These are phyloP conservation scores for Centropus unirufus DNA, from an alignment of 2,113 vertebrate genomes.

Conservation along the genomic window DNA sequence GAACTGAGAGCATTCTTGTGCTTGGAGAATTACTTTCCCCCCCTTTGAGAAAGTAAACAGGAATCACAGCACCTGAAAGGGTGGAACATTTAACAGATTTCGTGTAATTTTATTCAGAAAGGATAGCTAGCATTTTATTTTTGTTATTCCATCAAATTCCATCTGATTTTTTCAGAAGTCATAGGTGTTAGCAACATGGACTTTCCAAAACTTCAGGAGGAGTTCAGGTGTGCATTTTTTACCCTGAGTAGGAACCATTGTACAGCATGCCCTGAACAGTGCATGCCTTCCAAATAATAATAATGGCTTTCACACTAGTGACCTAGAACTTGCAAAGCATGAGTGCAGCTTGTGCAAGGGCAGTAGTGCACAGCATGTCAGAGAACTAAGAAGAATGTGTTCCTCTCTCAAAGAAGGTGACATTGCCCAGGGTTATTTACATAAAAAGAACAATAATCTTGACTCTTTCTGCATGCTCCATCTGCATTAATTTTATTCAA, in stretches of 20 bases:
- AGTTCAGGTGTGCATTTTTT: background rate
- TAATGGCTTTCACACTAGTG: background rate
- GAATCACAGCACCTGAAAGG: background rate
- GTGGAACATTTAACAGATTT: background rate
- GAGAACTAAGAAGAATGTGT: background rate
- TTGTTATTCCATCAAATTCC: background rate
- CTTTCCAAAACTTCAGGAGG: background rate
- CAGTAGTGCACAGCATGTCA: background rate
- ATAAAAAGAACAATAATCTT: background rate
- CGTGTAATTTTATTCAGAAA: background rate
- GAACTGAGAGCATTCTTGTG: background rate
- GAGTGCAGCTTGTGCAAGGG: background rate
- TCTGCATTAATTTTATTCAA: background rate
- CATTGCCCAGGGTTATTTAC: background rate
- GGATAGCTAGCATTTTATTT: background rate
- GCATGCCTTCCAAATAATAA: background rate
- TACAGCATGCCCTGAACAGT: background rate
- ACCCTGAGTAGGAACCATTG: background rate
- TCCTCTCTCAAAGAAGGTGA: background rate
- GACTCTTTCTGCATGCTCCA: background rate
- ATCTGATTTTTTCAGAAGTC: background rate
- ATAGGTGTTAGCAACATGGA: background rate
- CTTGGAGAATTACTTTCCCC: background rate
- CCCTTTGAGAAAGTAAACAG: background rate
- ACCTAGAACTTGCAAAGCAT: background rate